phyloP scores from a whole-genome alignment of 1,140 invertebrate genomes.

The Mactra quadrangularis region DNA sequence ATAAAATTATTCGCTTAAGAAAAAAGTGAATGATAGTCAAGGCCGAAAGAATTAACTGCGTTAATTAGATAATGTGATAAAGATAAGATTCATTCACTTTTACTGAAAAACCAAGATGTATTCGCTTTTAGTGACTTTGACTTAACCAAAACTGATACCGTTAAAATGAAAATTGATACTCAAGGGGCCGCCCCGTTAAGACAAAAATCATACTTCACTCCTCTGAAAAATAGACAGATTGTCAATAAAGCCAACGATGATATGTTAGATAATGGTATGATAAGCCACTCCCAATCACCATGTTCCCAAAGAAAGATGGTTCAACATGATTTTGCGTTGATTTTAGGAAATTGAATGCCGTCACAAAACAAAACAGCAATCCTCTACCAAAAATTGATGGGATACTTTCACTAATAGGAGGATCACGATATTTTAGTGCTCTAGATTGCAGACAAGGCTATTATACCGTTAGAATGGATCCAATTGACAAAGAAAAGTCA shows the following conservation, averaged over 20 bases:
- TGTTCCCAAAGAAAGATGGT: background rate
- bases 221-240: conserved; percentile 20
- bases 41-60: background rate
- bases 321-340: conserved; percentile 17
- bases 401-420: conserved; percentile 4
- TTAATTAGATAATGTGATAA: background rate
- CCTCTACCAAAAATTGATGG: conserved; percentile 41
- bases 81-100: background rate
- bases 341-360: conserved; percentile 17
- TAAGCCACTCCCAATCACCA: conserved; percentile 2
- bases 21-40: background rate
- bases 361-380: conserved; percentile 20
- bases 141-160: conserved; percentile 11
- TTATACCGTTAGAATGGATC: conserved; percentile 1
- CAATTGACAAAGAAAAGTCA: background rate
- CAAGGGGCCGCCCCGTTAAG: conserved; percentile 8
- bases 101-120: background rate
- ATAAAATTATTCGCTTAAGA: background rate
- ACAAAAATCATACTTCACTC: conserved; percentile 20
- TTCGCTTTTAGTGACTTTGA: conserved; percentile 29
- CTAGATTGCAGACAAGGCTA: background rate
- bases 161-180: conserved; percentile 40
- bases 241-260: conserved; percentile 1
- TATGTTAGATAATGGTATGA: conserved; percentile 2
- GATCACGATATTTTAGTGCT: background rate